A percentile compares a stretch with the other conserved stretches of the same genome.
Conservation (phyloP, 2,797 vertebrate species). For the Hoplostethus mediterraneus region DNA sequence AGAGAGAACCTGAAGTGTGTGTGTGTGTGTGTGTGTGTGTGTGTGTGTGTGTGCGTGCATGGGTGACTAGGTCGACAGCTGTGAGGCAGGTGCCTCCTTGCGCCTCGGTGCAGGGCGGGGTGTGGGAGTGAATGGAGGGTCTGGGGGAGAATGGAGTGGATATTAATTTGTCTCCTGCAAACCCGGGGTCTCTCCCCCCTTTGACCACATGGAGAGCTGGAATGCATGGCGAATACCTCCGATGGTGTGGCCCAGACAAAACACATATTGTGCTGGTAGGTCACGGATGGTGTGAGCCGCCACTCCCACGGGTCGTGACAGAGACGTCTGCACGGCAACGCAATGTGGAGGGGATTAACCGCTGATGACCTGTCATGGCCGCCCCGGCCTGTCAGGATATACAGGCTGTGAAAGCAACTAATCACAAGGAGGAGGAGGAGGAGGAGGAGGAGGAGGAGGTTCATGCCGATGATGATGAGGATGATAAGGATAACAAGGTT, state of each 20-base stretch:
- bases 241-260: constrained; percentile 82
- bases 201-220: constrained; percentile 79
- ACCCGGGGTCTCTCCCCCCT: constrained; percentile 49
- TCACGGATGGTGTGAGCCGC: constrained; percentile 80
- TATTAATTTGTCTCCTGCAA: constrained; percentile 82
- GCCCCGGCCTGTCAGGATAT: constrained; percentile 52
- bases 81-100: constrained; percentile 79
- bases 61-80: constrained; percentile 59
- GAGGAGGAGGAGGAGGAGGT: constrained; percentile 39
- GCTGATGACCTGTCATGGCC: constrained; percentile 72
- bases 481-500: constrained; percentile 48
- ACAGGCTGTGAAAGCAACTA: constrained; percentile 71
- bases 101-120: constrained; percentile 31
- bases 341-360: constrained; percentile 81
- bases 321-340: constrained; percentile 78
- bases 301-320: constrained; percentile 79
- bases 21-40: constrained; percentile 18
- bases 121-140: constrained; percentile 28
- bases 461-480: constrained; percentile 48
- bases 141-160: constrained; percentile 68
- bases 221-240: constrained; percentile 82
- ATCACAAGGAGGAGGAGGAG: constrained; percentile 73
- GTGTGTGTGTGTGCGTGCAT: not conserved
- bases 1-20: not conserved
- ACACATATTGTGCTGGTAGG: constrained; percentile 83